A percentile compares a stretch with the other conserved stretches of the same genome.
Evolutionary conservation across 2,888 invertebrate species (phyloP).

Genomic region (Microctonus hyperodae): DNA sequence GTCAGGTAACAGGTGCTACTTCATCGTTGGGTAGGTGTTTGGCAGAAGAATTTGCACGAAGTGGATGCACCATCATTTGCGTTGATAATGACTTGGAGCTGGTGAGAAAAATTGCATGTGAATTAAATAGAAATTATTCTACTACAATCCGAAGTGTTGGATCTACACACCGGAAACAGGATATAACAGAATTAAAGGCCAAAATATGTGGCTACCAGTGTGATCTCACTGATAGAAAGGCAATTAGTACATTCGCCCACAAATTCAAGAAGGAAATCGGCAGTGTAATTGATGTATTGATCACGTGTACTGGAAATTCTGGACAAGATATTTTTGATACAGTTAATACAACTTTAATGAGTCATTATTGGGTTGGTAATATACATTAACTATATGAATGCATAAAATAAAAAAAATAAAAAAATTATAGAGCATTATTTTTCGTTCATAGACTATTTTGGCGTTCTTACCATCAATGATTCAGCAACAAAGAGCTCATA

Average conservation of each 20-base stretch:
- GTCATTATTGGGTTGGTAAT: constrained; percentile 56
- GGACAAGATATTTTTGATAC: constrained; percentile 51
- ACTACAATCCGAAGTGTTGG: constrained; percentile 40
- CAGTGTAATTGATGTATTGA: constrained; percentile 52
- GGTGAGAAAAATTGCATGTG: constrained; percentile 39
- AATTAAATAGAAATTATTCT: constrained; percentile 36
- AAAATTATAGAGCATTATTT: neutral
- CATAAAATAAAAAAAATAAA: neutral
- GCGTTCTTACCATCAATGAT: constrained; percentile 57
- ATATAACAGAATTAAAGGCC: constrained; percentile 29
- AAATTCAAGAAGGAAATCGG: constrained; percentile 53
- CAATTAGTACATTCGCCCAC: constrained; percentile 47
- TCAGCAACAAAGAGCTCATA: constrained; percentile 46
- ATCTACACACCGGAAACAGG: constrained; percentile 42
- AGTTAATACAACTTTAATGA: constrained; percentile 54
- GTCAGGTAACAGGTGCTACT: constrained; percentile 51
- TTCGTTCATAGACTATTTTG: constrained; percentile 50
- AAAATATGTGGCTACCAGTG: constrained; percentile 48
- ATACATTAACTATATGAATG: constrained; percentile 9
- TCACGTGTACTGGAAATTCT: constrained; percentile 51
- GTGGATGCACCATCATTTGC: constrained; percentile 54
- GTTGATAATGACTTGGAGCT: constrained; percentile 46
- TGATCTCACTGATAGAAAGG: constrained; percentile 47
- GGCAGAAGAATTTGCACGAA: constrained; percentile 52
- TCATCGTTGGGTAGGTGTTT: constrained; percentile 51